These are phyloP conservation scores for Tyto alba DNA, from an alignment of 2,113 vertebrate species.

Conservation along the genomic window DNA sequence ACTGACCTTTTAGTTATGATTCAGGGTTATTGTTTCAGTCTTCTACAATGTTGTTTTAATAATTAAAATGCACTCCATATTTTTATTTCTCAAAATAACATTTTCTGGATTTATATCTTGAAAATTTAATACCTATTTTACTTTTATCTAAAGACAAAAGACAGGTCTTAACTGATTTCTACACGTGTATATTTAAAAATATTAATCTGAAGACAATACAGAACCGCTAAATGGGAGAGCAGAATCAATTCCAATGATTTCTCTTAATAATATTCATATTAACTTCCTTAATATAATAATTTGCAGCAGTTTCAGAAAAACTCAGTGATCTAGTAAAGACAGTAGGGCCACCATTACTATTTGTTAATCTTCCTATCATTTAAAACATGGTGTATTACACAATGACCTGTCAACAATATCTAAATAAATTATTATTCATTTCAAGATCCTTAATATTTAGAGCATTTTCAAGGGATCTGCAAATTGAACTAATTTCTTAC, in stretches of 20 bases:
- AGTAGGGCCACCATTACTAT: rapidly evolving
- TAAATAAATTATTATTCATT: neutral
- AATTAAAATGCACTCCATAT: neutral
- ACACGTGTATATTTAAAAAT: neutral
- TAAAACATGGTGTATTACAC: neutral
- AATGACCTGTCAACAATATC: neutral
- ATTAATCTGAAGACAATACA: neutral
- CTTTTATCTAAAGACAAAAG: neutral
- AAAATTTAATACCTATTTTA: neutral
- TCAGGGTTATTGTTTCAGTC: neutral
- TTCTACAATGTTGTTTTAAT: neutral
- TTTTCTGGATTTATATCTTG: neutral
- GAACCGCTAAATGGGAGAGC: neutral
- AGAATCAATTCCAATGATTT: neutral
- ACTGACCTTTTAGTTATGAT: neutral
- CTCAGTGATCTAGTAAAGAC: neutral
- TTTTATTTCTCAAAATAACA: neutral
- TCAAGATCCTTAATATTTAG: neutral
- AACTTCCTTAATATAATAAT: neutral
- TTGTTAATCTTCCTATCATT: neutral
- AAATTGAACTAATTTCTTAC: neutral
- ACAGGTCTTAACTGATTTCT: neutral
- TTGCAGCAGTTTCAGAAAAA: neutral
- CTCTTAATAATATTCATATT: neutral
- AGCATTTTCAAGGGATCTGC: neutral